Base-by-base conservation (phyloP, 2,888 invertebrate species). In the Encarsia formosa region DNA sequence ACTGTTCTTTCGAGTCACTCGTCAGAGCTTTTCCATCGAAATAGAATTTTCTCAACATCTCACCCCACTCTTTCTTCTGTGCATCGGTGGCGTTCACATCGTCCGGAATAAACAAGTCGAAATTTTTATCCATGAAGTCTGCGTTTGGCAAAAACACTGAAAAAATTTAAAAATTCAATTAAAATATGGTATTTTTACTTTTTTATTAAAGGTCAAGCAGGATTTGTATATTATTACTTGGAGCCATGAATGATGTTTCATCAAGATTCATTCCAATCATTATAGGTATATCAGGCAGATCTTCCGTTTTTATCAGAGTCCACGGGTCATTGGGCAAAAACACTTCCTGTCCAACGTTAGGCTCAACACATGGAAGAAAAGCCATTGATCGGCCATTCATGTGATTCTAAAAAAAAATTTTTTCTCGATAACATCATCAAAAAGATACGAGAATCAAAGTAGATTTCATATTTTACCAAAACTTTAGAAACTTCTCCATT, bases 271-370 rank as follows among this genome's bases (percentile, higher is more conserved):
- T 11, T 22, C 72, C 72, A 20, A 58, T 49, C 58, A 73, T 67
- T 1, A 67, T n/a, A 3, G 71, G 69, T 44, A 72, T 63, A 42
- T 72, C 66, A 13, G 64, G 59, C 15, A 71, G 57, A 58, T 64
- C 63, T 43, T 68, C 68, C 2, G 61, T 49, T 53, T 66, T 65
- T 3, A 71, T 13, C 11, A 70, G 49, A 4, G 65, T 64, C 67
- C 69, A 70, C 16, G 72, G 71, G 59, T 67, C 64, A 4, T 60
- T 63, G 6, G 66, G 57, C 31, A 73, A 57, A 52, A 73, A 73
- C 31, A 64, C 49, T 34, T 70, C 68, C 44, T 71, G 67, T 5
- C 71, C 71, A 11, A 64, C 49, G 16, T 67, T 61, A 8, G 61
- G 56, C 38, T 72, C 72, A 1, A 70, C 56, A 15, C 66, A 61